Base-by-base conservation (phyloP, 1,140 invertebrate genomes). In the Bradynema listronoti region DNA sequence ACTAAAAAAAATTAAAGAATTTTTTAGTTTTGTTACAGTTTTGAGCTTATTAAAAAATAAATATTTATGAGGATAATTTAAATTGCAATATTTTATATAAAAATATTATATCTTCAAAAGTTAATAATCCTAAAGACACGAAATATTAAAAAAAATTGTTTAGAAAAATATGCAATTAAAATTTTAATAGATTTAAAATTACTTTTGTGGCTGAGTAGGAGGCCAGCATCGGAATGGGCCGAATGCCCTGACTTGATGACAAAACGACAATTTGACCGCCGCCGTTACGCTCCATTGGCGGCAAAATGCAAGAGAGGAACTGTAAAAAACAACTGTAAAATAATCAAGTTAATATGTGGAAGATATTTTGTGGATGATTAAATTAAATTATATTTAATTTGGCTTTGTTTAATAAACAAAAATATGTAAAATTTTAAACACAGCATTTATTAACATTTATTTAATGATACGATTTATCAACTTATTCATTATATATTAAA, bases 231-330 rank as follows among this genome's bases (percentile, higher is more conserved):
- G 72, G 73, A 36, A 73, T 76, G 25, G 73, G 72, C 24, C 70
- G 65, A 34, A 63, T 46, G 24, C 72, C 72, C 57, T 75, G 72
- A 39, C 50, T 66, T 1, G 70, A 73, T 19, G 73, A 76, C 9
- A 75, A 57, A 39, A 73, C 71, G 42, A 75, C 73, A 47, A 75
- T 71, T 55, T 75, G 71, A 6, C 72, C 72, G 16, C 72, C 72
- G 9, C 72, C 72, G 27, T 60, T 42, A 19, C 63, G 58, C 41
- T 77, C 73, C 70, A 75, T 75, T 36, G 70, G 50, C 7, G 73
- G 63, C 29, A 75, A 56, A 41, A 77, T 65, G 19, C 58, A 61
- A 11, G 74, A 76, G 11, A 75, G 46, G 52, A 75, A 75, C 62
- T 72, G 41, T 58, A 73, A 30, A 22, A 16, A 64, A 46, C n/a